Base-by-base conservation (phyloP, 2,888 invertebrate species). In the Itoplectis maculator region DNA sequence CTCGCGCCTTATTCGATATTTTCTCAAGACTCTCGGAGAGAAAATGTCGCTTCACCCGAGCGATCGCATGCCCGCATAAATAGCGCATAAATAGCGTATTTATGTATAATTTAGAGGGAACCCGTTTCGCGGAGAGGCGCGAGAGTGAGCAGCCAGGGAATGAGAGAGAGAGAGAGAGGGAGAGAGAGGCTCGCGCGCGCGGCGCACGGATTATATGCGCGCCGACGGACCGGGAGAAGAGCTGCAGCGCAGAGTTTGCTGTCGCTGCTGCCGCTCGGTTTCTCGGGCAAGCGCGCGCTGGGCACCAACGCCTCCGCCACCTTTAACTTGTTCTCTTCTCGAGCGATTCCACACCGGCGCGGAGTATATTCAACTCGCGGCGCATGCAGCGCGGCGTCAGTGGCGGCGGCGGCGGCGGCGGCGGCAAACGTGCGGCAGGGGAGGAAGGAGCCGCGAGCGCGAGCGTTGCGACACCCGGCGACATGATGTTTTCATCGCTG, bases 401-500 rank as follows among this genome's bases (percentile, higher is more conserved):
- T n/a, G n/a, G n/a, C n/a, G n/a, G n/a, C n/a, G n/a, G n/a, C n/a
- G n/a, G n/a, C n/a, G n/a, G n/a, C 29, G 29, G 29, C 29, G 37
- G 65, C 69, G 56, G n/a, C n/a, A n/a, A n/a, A n/a, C 54, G 73
- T 76, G 59, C 47, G 20, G 29, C 29, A 29, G 29, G 49, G 18
- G 63, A 51, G 61, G 73, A 73, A 70, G 73, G 63, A 47, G 18
- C 47, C 1, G n/a, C 35, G 54, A 59, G 42, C 20, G 61, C 29
- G n/a, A 49, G 75, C 75, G 66, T 82, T 70, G 82, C 82, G 79
- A 82, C 82, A 82, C 82, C 70, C 79, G 82, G 82, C 82, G 82
- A 86, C 82, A 83, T 86, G 86, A 86, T 86, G 86, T 86, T 86
- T 86, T 86, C 86, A 86, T 86, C 86, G 84, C 85, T 80, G 84